These are phyloP conservation scores for Paramormyrops kingsleyae DNA, from an alignment of 2,113 vertebrate genomes.

Conservation along the genomic window DNA sequence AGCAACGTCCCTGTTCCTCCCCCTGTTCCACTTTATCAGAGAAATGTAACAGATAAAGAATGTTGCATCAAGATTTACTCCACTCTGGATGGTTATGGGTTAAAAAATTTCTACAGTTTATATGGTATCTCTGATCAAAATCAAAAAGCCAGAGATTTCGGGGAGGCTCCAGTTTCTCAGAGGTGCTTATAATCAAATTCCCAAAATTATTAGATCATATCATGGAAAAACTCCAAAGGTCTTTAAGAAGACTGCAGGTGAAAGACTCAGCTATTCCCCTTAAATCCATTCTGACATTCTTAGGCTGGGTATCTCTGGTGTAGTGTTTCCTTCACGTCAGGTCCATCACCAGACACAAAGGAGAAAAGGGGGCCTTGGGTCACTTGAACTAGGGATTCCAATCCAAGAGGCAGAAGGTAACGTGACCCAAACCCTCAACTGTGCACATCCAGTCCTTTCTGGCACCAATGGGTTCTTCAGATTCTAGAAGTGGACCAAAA, in stretches of 20 bases:
- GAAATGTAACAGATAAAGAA: constrained; percentile 45
- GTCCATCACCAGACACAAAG: background rate
- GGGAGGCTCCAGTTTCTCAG: constrained; percentile 47
- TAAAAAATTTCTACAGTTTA: background rate
- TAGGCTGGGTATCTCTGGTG: constrained; percentile 22
- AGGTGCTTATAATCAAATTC: constrained; percentile 44
- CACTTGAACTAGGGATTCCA: constrained; percentile 21
- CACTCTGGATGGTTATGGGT: constrained; percentile 33
- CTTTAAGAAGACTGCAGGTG: constrained; percentile 42
- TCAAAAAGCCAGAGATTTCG: constrained; percentile 19
- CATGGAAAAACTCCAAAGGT: constrained; percentile 36
- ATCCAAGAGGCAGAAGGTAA: background rate
- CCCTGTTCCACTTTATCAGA: constrained; percentile 31
- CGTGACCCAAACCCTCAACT: background rate
- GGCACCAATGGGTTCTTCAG: background rate
- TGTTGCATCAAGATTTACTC: constrained; percentile 48
- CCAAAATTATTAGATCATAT: constrained; percentile 35
- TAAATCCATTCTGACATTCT: constrained; percentile 37
- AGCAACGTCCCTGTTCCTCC: constrained; percentile 43
- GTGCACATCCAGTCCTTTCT: background rate
- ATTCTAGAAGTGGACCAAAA: background rate
- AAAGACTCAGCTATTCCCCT: constrained; percentile 47
- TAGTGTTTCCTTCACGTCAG: constrained; percentile 20
- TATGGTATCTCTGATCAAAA: constrained; percentile 27
- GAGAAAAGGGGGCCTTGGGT: background rate